Evolutionary conservation across 1,140 invertebrate species (phyloP), one percentile per base, ranked within the genome.

Genomic region (Rhynchophorus ferrugineus): DNA sequence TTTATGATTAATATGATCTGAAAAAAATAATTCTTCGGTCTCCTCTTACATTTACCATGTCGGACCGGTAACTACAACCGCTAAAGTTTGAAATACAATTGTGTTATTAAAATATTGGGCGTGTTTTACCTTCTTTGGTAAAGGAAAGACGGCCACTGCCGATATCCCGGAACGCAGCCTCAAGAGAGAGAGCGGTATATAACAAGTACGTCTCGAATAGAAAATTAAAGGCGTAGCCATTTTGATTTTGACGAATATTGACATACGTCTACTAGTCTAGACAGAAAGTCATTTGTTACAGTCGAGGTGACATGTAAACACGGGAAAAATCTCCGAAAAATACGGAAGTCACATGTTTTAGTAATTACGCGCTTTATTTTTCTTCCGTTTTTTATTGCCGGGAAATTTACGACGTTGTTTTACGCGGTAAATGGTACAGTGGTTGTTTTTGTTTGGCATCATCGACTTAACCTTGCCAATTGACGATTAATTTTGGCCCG

Each of bases 171-270:
- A 35, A 33, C 38, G 16, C 13, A 16, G 36, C 35, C 18, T 17
- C 3, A 29, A 41, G 37, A 19, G 29, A 54, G 49, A 58, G 24
- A 42, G 42, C 41, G 3, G 39, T 24, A 16, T 36, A 21, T 11
- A 24, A 29, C 49, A 44, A 42, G 13, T n/a, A n/a, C 24, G 65
- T 64, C 61, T 8, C 19, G 22, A 43, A 43, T 67, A 22, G 51
- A 21, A 48, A 56, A 56, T 57, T 61, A 68, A 67, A 69, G 67
- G 68, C 66, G 65, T 70, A 68, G 68, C 68, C 68, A 70, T 70
- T 67, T 70, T 70, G 66, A 63, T 65, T 66, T 68, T 70, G 68
- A 70, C 68, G 68, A 70, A 70, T 69, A 70, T 70, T 70, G 68
- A 70, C 68, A 70, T 67, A 67, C 66, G 68, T 70, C 67, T 66